phyloP scores from a whole-genome alignment of 2,113 vertebrate species.

The Charadrius vociferus region DNA sequence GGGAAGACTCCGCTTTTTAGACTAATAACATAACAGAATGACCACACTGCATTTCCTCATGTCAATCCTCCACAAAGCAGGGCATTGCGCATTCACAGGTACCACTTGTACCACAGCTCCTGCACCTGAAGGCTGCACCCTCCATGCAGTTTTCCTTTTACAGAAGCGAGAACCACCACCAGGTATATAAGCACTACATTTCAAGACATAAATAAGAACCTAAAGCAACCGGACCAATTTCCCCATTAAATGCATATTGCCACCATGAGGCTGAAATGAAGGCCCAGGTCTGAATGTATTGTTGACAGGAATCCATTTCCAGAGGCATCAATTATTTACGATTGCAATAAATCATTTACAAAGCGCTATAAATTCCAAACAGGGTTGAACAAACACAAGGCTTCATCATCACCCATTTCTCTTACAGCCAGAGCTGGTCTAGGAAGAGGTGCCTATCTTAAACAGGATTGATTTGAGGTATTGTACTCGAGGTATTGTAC shows the following conservation, averaged over 20 bases:
- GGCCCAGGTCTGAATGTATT: conserved; percentile 15
- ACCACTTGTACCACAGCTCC: neutral
- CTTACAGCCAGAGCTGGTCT: neutral
- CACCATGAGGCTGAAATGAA: conserved; percentile 23
- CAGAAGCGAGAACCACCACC: neutral
- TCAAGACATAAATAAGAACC: conserved; percentile 11
- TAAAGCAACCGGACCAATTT: conserved; percentile 5
- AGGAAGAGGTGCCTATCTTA: neutral
- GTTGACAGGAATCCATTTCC: conserved; percentile 55
- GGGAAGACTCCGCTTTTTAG: neutral
- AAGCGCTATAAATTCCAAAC: conserved; percentile 19
- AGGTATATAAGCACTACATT: neutral
- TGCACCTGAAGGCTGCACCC: neutral
- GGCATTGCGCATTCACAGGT: neutral
- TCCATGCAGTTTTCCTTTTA: neutral
- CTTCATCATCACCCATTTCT: conserved; percentile 27
- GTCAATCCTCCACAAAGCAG: neutral
- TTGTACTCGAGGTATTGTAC: neutral
- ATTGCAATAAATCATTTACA: conserved; percentile 33
- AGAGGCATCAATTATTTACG: conserved; percentile 38
- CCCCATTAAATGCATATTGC: conserved; percentile 27
- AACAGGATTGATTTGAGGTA: neutral
- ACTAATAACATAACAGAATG: neutral
- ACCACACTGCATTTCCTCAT: neutral
- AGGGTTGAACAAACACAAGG: conserved; percentile 15